phyloP scores from a whole-genome alignment of 2,888 invertebrate genomes.

The Caenorhabditis sp. region DNA sequence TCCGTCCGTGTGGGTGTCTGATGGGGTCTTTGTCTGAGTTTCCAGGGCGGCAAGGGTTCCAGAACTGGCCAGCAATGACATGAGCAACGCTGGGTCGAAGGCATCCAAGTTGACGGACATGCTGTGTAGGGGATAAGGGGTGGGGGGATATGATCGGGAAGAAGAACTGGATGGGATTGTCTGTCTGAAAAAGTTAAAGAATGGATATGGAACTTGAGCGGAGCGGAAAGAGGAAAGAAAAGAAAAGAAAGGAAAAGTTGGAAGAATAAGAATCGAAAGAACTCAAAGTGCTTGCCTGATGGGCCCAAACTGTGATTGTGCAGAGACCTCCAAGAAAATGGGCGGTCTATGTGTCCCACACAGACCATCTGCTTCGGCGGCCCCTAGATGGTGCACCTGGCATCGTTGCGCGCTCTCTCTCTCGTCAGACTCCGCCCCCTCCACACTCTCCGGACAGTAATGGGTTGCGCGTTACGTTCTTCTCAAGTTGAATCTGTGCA shows the following conservation, averaged over 20 bases:
- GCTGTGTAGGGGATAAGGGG: neutral
- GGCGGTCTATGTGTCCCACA: constrained; percentile 2
- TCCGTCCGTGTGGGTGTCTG: constrained; percentile 49
- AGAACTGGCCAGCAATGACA: constrained; percentile 37
- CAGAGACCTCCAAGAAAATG: neutral
- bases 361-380: constrained; percentile 46
- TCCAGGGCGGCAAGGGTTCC: neutral
- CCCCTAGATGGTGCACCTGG: constrained; percentile 39
- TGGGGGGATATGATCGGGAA: neutral
- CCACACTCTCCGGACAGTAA: constrained; percentile 43
- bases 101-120: neutral
- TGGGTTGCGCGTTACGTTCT: constrained; percentile 10
- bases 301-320: neutral
- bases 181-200: neutral
- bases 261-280: constrained; percentile 10
- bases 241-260: constrained; percentile 3
- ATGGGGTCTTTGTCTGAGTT: constrained; percentile 41
- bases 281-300: neutral
- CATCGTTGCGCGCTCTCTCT: constrained; percentile 12
- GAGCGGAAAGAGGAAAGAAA: constrained; percentile 1
- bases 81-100: constrained; percentile 28
- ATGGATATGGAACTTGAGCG: neutral
- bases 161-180: too few relatives aligned
- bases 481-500: constrained; percentile 23
- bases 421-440: constrained; percentile 34